These are phyloP conservation scores for Poecilia picta DNA, from an alignment of 2,797 vertebrate genomes.

Conservation along the genomic window DNA sequence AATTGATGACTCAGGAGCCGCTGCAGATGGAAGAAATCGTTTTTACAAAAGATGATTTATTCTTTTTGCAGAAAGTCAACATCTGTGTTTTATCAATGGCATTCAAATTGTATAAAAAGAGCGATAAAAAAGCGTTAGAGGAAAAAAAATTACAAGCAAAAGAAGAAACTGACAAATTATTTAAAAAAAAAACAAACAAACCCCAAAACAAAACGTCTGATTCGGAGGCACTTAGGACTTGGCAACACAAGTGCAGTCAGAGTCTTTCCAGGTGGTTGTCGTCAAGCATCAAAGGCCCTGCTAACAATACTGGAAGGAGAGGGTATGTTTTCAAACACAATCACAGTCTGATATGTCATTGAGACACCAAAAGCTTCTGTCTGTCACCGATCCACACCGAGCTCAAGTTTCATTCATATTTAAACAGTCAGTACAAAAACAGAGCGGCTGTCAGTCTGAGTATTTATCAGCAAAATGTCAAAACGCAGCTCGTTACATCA, in stretches of 20 bases:
- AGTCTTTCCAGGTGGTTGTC: constrained; percentile 76
- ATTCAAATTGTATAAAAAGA: constrained; percentile 78
- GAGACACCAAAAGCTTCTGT: constrained; percentile 36
- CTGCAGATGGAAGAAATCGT: constrained; percentile 66
- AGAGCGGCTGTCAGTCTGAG: constrained; percentile 24
- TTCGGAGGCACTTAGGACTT: constrained; percentile 73
- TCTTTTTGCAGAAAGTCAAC: constrained; percentile 79
- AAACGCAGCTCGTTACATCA: constrained; percentile 57
- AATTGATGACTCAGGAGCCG: constrained; percentile 39
- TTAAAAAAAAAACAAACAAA: constrained; percentile 22
- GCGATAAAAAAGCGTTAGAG: constrained; percentile 59
- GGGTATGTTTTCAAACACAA: constrained; percentile 62
- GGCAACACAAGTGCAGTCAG: constrained; percentile 66
- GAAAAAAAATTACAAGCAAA: constrained; percentile 63
- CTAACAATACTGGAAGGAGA: constrained; percentile 60
- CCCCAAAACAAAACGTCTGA: constrained; percentile 33
- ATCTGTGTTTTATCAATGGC: constrained; percentile 82
- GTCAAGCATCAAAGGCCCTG: constrained; percentile 70
- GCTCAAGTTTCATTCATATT: constrained; percentile 39
- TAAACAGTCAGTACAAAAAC: constrained; percentile 30
- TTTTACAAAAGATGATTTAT: constrained; percentile 81
- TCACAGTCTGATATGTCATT: constrained; percentile 56
- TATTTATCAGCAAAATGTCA: constrained; percentile 42
- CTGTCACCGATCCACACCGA: constrained; percentile 58
- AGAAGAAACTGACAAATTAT: constrained; percentile 62